Evolutionary conservation across 2,888 invertebrate species (phyloP), one percentile per base, ranked within the genome.

Genomic region (Tillus elongatus): DNA sequence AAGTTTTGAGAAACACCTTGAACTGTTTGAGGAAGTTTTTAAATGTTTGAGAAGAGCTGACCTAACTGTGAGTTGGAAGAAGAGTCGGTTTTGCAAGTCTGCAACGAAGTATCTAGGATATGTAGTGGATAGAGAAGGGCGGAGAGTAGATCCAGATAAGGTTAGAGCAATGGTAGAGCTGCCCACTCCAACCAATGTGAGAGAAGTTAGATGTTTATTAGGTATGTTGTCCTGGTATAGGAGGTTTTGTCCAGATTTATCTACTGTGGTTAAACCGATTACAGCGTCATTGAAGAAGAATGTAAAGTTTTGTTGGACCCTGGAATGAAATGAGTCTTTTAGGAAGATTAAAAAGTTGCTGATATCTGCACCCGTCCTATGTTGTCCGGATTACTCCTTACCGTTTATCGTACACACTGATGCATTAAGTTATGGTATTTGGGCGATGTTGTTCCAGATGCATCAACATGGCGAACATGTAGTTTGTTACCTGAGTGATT

Each of bases 231-330:
- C n/a, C n/a, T n/a, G n/a, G n/a, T n/a, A n/a, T n/a, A n/a, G n/a
- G 3, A 39, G 43, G 1, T 49, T 46, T 28, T 34, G 47, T 2
- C 33, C 33, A 1, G 12, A 47, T 16, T 47, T 45, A 15, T 14
- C 45, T 1, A 10, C 30, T 3, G 13, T 40, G 6, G 15, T 31
- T 1, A 37, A 32, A 9, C 42, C 30, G 11, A 16, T 15, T 11
- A 33, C 15, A 4, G 8, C 30, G 1, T 32, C 40, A 4, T 9
- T 31, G 2, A 3, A 14, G 1, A 43, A 41, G 19, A 8, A 4
- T 2, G 4, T 1, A 1, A 35, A 33, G 12, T 39, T 35, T 11
- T 3, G 3, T 3, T 44, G 41, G 46, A 11, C 10, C 3, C 29
- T 30, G 0, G 37, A 34, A 27, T 36, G 38, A 13, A 34, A 40